Percentiles rank a stretch among this genome's conserved stretches.
Conservation (phyloP, 2,888 invertebrate genomes). For the Aquatica leii region DNA sequence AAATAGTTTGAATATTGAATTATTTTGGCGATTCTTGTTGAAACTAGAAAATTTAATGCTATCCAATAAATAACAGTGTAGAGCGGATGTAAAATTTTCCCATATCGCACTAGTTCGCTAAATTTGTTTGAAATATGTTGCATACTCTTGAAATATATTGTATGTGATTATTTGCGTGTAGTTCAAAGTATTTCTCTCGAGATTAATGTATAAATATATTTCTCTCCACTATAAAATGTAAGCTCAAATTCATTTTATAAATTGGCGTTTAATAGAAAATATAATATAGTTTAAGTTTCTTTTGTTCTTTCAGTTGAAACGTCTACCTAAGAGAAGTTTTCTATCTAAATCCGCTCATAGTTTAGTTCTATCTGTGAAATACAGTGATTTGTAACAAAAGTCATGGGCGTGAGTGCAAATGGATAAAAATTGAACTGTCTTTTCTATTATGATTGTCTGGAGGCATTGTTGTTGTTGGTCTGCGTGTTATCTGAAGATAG, state of each 20-base stretch:
- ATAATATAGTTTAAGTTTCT: no score
- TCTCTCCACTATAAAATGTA: no score
- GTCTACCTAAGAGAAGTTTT: constrained; percentile 18
- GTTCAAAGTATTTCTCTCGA: constrained; percentile 30
- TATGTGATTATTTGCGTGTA: constrained; percentile 44
- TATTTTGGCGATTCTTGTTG: constrained; percentile 19
- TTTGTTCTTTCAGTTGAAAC: no score
- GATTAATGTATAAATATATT: constrained; percentile 40
- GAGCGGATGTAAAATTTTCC: constrained; percentile 47
- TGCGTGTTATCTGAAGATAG: constrained; percentile 4
- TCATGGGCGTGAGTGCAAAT: constrained; percentile 22
- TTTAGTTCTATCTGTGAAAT: constrained; percentile 54
- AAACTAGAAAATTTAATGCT: constrained; percentile 40
- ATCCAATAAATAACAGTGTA: constrained; percentile 46
- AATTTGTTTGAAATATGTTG: constrained; percentile 49
- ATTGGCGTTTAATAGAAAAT: neutral
- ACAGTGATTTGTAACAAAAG: constrained; percentile 53
- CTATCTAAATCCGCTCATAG: constrained; percentile 59
- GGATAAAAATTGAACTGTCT: constrained; percentile 6
- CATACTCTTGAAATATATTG: constrained; percentile 42
- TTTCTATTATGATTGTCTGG: constrained; percentile 3
- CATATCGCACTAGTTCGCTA: constrained; percentile 46
- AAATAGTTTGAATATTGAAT: constrained; percentile 2
- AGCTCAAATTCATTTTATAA: neutral
- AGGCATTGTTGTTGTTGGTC: neutral